Evolutionary conservation across 2,888 invertebrate genomes (phyloP), one percentile per base, ranked within the genome.

Genomic region (Mantis religiosa): DNA sequence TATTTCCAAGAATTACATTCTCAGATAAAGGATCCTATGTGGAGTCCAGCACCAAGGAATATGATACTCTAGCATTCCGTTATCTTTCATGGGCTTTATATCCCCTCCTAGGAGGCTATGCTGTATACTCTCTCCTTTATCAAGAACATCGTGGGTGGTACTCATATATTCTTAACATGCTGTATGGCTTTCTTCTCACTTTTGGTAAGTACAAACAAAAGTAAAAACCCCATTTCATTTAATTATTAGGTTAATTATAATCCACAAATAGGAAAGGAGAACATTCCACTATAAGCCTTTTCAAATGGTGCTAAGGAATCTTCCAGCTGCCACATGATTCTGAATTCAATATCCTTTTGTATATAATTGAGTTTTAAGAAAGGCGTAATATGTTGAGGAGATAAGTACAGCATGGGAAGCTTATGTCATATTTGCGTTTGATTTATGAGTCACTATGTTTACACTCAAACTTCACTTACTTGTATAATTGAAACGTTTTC

Each of bases 111-210:
- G 95, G 96, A 84, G 97, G 98, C n/a, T 99, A 99, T 93, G 97
- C 98, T 27, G 95, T 98, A 83, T 99, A 99, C 93, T 99, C 99
- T 0, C 94, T 99, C 84, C 93, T 99, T 89, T 99, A 99, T 93
- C 95, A 97, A 91, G 99, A 99, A 93, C 99, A 99, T 93, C 98
- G 98, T 93, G 99, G 99, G 91, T 99, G 99, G 99, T 99, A 99
- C 93, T 99, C 99, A 20, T 99, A 98, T 94, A 95, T 99, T 82
- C 95, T 99, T 54, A 97, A 97, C 92, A 98, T 99, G 97, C 95
- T 99, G 90, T 99, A 99, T 93, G 99, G 99, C 88, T 99, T 99
- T 93, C 95, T 99, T 89, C 94, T 99, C 89, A 99, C 99, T 2
- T 99, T 99, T 93, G 95, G 94, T 94, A 91, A 91, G 92, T 91